These are phyloP conservation scores for Microcebus tavaratra DNA, from an alignment of 2,113 vertebrate species.

Conservation along the genomic window DNA sequence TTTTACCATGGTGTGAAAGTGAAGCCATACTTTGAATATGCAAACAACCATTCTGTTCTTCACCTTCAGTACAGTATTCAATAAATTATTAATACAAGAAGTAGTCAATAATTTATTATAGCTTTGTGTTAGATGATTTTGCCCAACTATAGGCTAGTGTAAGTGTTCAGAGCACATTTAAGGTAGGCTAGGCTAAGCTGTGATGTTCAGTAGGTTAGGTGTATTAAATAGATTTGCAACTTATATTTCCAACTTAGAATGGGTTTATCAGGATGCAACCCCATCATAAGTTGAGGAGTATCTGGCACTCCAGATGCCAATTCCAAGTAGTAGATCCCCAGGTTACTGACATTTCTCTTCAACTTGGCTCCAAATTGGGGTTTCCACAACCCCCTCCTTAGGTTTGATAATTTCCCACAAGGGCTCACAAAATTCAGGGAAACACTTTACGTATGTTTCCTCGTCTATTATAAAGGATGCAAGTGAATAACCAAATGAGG, in stretches of 20 bases:
- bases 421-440: neutral
- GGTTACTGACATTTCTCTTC: neutral
- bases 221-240: neutral
- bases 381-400: neutral
- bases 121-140: neutral
- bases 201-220: neutral
- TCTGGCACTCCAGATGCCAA: neutral
- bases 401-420: neutral
- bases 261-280: neutral
- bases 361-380: neutral
- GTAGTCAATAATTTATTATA: neutral
- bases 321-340: neutral
- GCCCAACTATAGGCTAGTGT: neutral
- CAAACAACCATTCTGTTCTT: neutral
- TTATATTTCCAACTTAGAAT: neutral
- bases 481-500: neutral
- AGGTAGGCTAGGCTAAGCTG: neutral
- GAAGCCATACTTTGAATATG: neutral
- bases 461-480: neutral
- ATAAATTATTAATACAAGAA: neutral
- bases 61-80: neutral
- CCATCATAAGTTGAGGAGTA: neutral
- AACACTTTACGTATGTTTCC: neutral
- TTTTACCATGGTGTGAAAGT: neutral
- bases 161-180: neutral